Evolutionary conservation across 2,888 invertebrate genomes (phyloP).

Genomic region (Limnephilus rhombicus): DNA sequence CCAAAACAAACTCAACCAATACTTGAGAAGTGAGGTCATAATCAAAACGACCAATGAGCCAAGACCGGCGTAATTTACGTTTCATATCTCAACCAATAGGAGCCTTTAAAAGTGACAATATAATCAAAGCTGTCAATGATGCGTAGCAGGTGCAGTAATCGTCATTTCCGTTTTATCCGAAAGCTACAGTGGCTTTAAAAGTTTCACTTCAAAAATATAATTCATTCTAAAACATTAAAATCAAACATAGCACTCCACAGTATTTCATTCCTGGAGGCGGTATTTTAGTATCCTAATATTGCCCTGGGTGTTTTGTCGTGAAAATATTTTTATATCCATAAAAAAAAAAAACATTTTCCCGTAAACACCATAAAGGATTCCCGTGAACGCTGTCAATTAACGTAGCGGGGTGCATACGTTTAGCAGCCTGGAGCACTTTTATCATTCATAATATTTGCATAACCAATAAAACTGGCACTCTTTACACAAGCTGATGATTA

Average conservation of each 20-base stretch:
- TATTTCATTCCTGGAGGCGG: background rate
- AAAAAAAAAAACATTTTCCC: slow-evolving; percentile 53
- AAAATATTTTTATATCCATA: slow-evolving; percentile 29
- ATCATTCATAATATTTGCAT: slow-evolving; percentile 80
- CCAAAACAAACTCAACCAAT: no score
- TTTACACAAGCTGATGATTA: slow-evolving; percentile 67
- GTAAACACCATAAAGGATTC: slow-evolving; percentile 58
- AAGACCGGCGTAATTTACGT: no score
- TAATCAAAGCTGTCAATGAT: no score
- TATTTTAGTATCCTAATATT: background rate
- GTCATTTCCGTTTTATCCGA: no score
- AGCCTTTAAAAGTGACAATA: no score
- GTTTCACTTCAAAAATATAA: no score
- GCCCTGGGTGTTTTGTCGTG: background rate
- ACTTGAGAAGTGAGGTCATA: no score
- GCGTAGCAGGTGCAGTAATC: no score
- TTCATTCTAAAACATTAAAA: background rate
- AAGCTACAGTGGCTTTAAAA: no score
- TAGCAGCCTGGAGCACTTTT: slow-evolving; percentile 69
- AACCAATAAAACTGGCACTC: slow-evolving; percentile 69
- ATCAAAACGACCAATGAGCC: no score
- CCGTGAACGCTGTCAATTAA: slow-evolving; percentile 64
- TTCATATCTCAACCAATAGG: no score
- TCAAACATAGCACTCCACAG: background rate
- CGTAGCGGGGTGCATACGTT: slow-evolving; percentile 64